Evolutionary conservation across 92 coral and sea anemone species (phyloP).

Genomic region (Paragorgia papillata): DNA sequence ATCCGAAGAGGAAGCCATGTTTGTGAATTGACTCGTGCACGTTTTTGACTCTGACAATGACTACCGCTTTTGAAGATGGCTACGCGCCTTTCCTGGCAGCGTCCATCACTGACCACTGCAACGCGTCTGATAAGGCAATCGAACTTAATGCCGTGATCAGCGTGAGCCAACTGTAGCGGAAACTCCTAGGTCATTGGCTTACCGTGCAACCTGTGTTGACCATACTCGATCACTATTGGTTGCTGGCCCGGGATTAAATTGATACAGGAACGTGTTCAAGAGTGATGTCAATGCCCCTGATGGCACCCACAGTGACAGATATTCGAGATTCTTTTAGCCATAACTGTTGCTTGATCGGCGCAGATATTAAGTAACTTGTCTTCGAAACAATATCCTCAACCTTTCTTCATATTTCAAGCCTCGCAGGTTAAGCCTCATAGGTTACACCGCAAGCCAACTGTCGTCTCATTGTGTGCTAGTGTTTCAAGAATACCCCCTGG

Average conservation of each 20-base stretch:
- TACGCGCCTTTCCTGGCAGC: not conserved
- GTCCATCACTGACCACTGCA: slow-evolving; percentile 22
- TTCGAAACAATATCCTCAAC: no score
- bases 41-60: not conserved
- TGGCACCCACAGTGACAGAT: no score
- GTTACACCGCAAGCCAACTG: not conserved
- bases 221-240: not conserved
- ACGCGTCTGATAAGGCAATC: not conserved
- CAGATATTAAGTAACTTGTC: no score
- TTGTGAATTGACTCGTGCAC: not conserved
- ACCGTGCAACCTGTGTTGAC: not conserved
- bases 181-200: slow-evolving; percentile 8
- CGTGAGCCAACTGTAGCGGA: not conserved
- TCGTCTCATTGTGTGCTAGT: not conserved
- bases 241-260: not conserved
- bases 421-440: no score
- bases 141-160: slow-evolving; percentile 21
- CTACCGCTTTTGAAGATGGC: no score
- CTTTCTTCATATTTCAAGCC: no score
- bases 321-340: no score
- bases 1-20: slow-evolving; percentile 5
- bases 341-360: no score
- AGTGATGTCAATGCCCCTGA: not conserved
- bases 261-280: not conserved
- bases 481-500: not conserved